Percentiles rank a stretch among this genome's conserved stretches.
Evolutionary conservation across 2,113 vertebrate genomes (phyloP).

Genomic region (Melanerpes formicivorus): DNA sequence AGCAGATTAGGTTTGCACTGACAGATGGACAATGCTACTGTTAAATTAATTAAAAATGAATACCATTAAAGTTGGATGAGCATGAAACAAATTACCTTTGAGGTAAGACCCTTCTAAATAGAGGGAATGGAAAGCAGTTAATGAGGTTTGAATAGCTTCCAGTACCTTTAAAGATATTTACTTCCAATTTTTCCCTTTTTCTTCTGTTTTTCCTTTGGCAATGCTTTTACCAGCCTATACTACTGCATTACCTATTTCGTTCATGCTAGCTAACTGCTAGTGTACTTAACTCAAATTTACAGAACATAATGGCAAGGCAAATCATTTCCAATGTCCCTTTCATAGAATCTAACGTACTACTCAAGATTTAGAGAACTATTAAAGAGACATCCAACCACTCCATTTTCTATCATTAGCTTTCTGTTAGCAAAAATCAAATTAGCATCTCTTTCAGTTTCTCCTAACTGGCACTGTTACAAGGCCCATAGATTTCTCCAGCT

Average conservation of each 20-base stretch:
- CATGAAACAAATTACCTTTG: conserved; percentile 63
- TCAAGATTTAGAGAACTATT: conserved; percentile 37
- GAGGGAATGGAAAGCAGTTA: not conserved
- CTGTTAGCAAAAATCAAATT: not conserved
- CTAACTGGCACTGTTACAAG: not conserved
- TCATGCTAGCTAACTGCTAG: conserved; percentile 3
- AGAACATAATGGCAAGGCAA: not conserved
- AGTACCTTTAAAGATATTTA: not conserved
- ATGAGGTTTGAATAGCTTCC: not conserved
- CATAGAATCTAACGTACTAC: not conserved
- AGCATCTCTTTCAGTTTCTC: not conserved
- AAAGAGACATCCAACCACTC: not conserved
- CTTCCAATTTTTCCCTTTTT: not conserved
- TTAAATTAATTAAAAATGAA: conserved; percentile 71
- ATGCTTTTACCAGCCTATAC: not conserved
- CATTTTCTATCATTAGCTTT: conserved; percentile 2
- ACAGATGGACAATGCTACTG: conserved; percentile 61
- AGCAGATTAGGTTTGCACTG: conserved; percentile 61
- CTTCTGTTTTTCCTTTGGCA: not conserved
- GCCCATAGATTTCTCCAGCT: not conserved
- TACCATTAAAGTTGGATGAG: conserved; percentile 58
- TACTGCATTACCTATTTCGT: not conserved
- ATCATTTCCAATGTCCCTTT: not conserved
- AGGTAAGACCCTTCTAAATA: conserved; percentile 48
- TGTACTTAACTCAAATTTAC: conserved; percentile 12